Conservation (phyloP, 37 sponge, comb jelly and placozoan species). For the Cliona cf. orientalis region DNA sequence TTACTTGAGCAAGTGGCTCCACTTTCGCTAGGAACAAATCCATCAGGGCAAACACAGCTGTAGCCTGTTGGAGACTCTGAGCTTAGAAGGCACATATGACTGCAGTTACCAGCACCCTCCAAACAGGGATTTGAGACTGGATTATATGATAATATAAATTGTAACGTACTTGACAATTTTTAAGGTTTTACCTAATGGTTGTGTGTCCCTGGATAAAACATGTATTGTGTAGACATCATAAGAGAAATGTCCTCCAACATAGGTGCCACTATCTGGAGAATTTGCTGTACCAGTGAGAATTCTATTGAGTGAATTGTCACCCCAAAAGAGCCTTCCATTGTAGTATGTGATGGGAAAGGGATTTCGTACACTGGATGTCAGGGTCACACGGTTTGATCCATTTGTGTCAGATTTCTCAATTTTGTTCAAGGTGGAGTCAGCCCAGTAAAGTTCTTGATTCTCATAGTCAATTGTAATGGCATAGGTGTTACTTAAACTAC, state of each 20-base stretch:
- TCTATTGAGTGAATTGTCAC: neutral
- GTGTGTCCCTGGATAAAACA: neutral
- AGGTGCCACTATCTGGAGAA: conserved; percentile 12
- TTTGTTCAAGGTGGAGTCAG: conserved; percentile 8
- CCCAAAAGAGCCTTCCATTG: conserved; percentile 24
- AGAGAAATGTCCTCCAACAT: neutral
- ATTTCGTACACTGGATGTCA: conserved; percentile 7
- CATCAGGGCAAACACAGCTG: conserved; percentile 5
- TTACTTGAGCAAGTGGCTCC: conserved; percentile 9
- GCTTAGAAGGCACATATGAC: conserved; percentile 14
- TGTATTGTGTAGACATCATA: neutral
- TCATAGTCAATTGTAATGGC: conserved; percentile 24
- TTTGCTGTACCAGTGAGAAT: neutral
- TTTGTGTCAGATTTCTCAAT: conserved; percentile 29
- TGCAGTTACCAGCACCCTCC: conserved; percentile 1
- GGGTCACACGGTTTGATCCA: conserved; percentile 15
- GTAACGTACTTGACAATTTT: too few species aligned
- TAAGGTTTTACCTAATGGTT: too few species aligned
- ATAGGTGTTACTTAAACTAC: neutral
- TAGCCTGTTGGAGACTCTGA: neutral
- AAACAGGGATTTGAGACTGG: conserved; percentile 1
- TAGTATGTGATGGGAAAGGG: conserved; percentile 3
- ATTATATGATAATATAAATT: neutral
- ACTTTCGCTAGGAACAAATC: conserved; percentile 3
- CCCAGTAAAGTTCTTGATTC: conserved; percentile 35